Percentiles rank a stretch among this genome's conserved stretches.
These are phyloP conservation scores for Eulemur coronatus DNA, from an alignment of 2,797 vertebrate species.

Conservation along the genomic window DNA sequence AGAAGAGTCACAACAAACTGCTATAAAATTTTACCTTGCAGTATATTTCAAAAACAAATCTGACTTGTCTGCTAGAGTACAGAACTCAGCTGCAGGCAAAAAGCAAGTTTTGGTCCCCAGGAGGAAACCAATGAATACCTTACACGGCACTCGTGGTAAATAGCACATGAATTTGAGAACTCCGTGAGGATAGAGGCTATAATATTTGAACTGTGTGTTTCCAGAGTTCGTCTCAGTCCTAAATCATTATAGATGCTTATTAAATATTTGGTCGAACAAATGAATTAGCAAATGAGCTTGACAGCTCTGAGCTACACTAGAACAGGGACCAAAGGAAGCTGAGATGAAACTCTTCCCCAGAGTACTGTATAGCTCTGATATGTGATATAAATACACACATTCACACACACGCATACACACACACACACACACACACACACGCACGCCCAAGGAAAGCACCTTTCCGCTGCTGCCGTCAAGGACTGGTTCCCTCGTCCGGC, in stretches of 20 bases:
- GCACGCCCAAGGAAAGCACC: too few relatives aligned
- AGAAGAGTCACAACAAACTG: constrained; percentile 46
- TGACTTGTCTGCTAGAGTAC: background rate
- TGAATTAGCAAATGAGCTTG: constrained; percentile 19
- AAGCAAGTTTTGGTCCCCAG: background rate
- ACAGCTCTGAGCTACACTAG: background rate
- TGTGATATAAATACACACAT: background rate
- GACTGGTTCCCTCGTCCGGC: fast-evolving
- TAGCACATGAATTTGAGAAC: background rate
- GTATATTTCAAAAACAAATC: background rate
- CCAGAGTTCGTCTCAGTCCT: background rate
- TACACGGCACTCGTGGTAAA: background rate
- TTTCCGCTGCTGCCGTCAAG: too few relatives aligned
- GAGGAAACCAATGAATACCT: background rate
- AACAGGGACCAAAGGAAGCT: background rate
- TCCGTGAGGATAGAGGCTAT: background rate
- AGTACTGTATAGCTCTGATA: background rate
- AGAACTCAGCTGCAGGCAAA: background rate
- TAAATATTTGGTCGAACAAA: constrained; percentile 40
- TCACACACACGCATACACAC: background rate
- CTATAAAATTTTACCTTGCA: constrained; percentile 22
- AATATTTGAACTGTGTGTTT: background rate
- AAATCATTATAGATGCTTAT: background rate
- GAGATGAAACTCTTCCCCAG: background rate
- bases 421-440: background rate